Evolutionary conservation across 1,140 invertebrate genomes (phyloP).

Genomic region (Caenorhabditis latens): DNA sequence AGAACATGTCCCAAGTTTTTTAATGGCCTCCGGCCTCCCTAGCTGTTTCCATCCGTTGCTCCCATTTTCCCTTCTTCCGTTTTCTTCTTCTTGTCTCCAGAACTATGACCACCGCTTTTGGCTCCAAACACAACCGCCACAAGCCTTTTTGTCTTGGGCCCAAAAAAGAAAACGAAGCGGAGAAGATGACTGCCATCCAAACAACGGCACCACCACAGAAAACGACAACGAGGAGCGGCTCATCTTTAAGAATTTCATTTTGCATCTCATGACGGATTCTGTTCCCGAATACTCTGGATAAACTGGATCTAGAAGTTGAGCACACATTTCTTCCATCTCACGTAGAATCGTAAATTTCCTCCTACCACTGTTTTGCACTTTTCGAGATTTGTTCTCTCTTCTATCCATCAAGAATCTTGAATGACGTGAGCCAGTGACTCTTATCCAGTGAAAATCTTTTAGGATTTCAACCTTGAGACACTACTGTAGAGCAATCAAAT

Average conservation of each 20-base stretch:
- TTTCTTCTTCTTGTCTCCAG: constrained; percentile 40
- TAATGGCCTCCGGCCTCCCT: constrained; percentile 17
- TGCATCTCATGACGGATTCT: constrained; percentile 38
- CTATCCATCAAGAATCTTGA: neutral
- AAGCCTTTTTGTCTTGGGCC: constrained; percentile 36
- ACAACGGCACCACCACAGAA: constrained; percentile 12
- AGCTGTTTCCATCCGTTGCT: constrained; percentile 34
- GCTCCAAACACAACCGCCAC: constrained; percentile 19
- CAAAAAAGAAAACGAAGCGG: constrained; percentile 25
- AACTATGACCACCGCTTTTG: constrained; percentile 47
- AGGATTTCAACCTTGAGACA: no score
- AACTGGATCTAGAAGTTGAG: neutral
- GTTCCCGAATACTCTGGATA: constrained; percentile 32
- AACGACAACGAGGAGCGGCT: constrained; percentile 34
- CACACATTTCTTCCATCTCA: constrained; percentile 1
- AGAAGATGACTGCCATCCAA: constrained; percentile 50
- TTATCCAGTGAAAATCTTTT: no score
- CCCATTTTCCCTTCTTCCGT: neutral
- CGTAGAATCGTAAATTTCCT: constrained; percentile 4
- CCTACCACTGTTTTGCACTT: neutral
- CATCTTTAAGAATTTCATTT: constrained; percentile 52
- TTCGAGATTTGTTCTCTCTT: neutral
- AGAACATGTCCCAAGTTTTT: constrained; percentile 51
- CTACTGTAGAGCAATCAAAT: no score
- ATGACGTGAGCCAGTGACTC: neutral